phyloP scores from a whole-genome alignment of 2,888 invertebrate species.

The Clistopyga incitator region DNA sequence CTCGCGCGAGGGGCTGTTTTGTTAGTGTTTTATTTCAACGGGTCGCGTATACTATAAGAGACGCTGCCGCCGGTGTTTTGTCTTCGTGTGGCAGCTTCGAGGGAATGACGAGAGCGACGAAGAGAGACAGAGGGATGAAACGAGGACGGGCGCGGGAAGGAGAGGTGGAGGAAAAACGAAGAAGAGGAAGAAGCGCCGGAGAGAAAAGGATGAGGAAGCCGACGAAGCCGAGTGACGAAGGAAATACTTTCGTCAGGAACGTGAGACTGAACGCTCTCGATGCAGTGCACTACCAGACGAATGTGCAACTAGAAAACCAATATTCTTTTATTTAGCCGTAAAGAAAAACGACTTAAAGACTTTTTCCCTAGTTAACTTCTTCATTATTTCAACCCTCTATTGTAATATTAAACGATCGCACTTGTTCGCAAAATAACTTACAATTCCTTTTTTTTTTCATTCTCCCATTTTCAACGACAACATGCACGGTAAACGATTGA shows the following conservation, averaged over 20 bases:
- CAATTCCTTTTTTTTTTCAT: no score
- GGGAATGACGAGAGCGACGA: constrained; percentile 61
- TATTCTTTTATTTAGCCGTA: constrained; percentile 1
- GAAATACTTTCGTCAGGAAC: constrained; percentile 65
- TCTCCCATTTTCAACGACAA: no score
- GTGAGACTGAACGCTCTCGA: constrained; percentile 55
- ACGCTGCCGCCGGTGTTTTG: constrained; percentile 73
- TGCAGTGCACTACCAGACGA: constrained; percentile 32
- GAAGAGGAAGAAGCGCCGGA: constrained; percentile 5
- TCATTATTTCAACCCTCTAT: neutral
- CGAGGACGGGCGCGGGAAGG: constrained; percentile 38
- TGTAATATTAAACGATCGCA: neutral
- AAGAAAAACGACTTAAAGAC: neutral
- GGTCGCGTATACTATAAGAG: constrained; percentile 64
- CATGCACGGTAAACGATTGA: no score
- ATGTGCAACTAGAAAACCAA: constrained; percentile 26
- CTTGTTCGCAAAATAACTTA: no score
- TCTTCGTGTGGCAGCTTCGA: constrained; percentile 68
- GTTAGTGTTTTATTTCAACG: constrained; percentile 79
- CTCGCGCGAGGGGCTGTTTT: constrained; percentile 75
- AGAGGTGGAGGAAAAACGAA: constrained; percentile 47
- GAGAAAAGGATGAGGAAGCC: constrained; percentile 51
- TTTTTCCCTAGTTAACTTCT: neutral
- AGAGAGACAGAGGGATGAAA: constrained; percentile 47
- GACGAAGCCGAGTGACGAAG: constrained; percentile 64